phyloP scores from a whole-genome alignment of 1,140 invertebrate genomes.

The Tetramorium parvispinum region DNA sequence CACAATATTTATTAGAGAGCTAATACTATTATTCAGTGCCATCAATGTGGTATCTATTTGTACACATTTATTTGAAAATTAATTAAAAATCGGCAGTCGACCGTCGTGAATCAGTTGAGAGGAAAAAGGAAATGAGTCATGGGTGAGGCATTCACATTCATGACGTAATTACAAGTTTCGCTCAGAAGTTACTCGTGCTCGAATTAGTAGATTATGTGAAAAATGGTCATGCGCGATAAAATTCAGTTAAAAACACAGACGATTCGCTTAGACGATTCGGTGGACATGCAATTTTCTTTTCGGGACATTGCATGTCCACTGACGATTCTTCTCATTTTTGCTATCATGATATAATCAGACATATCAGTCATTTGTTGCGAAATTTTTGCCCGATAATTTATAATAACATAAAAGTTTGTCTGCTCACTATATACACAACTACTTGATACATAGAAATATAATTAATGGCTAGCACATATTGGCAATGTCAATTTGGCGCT shows the following conservation, averaged over 20 bases:
- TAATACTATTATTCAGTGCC: too few species aligned
- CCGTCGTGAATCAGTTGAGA: slow-evolving; percentile 46
- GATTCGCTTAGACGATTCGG: neutral
- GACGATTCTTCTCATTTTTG: neutral
- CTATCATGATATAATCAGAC: neutral
- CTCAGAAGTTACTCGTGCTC: slow-evolving; percentile 14
- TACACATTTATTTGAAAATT: neutral
- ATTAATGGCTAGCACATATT: neutral
- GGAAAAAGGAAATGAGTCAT: slow-evolving; percentile 67
- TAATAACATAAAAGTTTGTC: neutral
- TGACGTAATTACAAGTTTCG: slow-evolving; percentile 61
- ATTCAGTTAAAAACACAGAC: neutral
- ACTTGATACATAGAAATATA: neutral
- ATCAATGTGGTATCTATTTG: neutral
- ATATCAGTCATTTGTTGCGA: neutral
- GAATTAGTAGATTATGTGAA: neutral
- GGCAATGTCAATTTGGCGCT: neutral
- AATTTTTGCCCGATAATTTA: neutral
- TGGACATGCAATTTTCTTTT: too few species aligned
- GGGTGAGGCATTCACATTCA: neutral
- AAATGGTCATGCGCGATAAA: neutral
- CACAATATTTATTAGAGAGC: neutral
- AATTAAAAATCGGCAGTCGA: neutral
- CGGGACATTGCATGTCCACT: too few species aligned
- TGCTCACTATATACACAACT: neutral